A percentile compares a stretch with the other conserved stretches of the same genome.
Conservation (phyloP, 2,888 invertebrate species). For the Drosophila putrida region DNA sequence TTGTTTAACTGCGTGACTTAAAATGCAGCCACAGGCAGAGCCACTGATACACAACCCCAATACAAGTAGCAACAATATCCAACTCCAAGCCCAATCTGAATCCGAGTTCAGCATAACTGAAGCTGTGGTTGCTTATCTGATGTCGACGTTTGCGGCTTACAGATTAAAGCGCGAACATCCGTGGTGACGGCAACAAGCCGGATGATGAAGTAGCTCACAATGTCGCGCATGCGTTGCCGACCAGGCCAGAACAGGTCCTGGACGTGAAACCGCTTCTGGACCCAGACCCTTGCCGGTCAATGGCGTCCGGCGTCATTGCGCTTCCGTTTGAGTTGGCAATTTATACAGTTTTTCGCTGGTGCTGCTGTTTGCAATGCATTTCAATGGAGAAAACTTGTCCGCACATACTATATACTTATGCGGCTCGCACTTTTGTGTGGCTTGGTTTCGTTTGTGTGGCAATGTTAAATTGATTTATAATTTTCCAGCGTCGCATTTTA, state of each 20-base stretch:
- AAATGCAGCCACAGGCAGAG: slow-evolving; percentile 58
- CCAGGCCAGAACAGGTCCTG: neutral
- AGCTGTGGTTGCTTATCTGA: slow-evolving; percentile 48
- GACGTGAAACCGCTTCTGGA: slow-evolving; percentile 16
- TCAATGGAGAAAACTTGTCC: slow-evolving; percentile 64
- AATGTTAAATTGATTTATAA: slow-evolving; percentile 79
- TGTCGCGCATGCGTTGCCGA: slow-evolving; percentile 70
- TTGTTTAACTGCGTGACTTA: slow-evolving; percentile 77
- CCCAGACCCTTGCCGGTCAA: slow-evolving; percentile 58
- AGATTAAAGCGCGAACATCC: slow-evolving; percentile 78
- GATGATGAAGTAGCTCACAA: slow-evolving; percentile 56
- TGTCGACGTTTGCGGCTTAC: slow-evolving; percentile 70
- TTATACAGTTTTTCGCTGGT: slow-evolving; percentile 69
- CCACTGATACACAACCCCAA: slow-evolving; percentile 15
- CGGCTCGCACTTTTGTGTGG: slow-evolving; percentile 60
- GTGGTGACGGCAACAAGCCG: slow-evolving; percentile 62
- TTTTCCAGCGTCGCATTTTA: slow-evolving; percentile 73
- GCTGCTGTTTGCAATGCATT: slow-evolving; percentile 52
- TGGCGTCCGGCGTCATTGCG: slow-evolving; percentile 80
- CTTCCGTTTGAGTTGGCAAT: slow-evolving; percentile 79
- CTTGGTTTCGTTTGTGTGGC: slow-evolving; percentile 34
- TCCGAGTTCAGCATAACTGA: slow-evolving; percentile 22
- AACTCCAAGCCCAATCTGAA: slow-evolving; percentile 7
- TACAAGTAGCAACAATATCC: slow-evolving; percentile 22
- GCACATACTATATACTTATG: slow-evolving; percentile 77